These are phyloP conservation scores for Coleophora flavipennella DNA, from an alignment of 2,888 invertebrate genomes.

Conservation along the genomic window DNA sequence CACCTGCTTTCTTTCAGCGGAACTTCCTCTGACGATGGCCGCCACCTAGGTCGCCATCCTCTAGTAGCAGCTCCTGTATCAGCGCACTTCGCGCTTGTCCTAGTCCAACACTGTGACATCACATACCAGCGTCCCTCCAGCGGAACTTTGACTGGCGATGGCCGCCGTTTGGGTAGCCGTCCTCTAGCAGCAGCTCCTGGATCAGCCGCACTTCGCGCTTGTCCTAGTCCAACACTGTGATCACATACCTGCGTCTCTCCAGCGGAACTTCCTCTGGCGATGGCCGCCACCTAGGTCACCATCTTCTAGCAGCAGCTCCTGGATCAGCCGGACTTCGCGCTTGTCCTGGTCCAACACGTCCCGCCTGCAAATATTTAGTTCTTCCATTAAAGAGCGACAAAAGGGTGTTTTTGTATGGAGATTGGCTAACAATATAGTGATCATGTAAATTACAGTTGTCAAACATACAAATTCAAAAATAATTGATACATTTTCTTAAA, in stretches of 20 bases:
- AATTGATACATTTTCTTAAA: too few species aligned
- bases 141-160: conserved; percentile 86
- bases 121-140: conserved; percentile 84
- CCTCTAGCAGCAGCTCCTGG: conserved; percentile 90
- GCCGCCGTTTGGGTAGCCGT: conserved; percentile 87
- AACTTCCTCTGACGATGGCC: conserved; percentile 86
- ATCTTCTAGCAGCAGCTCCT: conserved; percentile 91
- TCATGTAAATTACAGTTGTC: too few species aligned
- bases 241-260: conserved; percentile 87
- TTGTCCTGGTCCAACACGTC: conserved; percentile 67
- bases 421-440: too few species aligned
- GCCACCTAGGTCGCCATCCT: conserved; percentile 90
- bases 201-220: conserved; percentile 84
- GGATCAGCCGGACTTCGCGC: conserved; percentile 84
- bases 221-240: conserved; percentile 42
- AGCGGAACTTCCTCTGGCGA: conserved; percentile 86
- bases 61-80: conserved; percentile 88
- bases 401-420: too few species aligned
- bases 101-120: too few species aligned
- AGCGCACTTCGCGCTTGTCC: conserved; percentile 87
- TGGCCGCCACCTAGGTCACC: conserved; percentile 88
- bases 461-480: too few species aligned
- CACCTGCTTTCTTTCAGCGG: conserved; percentile 86
- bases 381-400: too few species aligned
- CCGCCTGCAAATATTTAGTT: conserved; percentile 63